A percentile compares a stretch with the other conserved stretches of the same genome.
Conservation (phyloP, 2,888 invertebrate genomes). For the Orthosia gracilis region DNA sequence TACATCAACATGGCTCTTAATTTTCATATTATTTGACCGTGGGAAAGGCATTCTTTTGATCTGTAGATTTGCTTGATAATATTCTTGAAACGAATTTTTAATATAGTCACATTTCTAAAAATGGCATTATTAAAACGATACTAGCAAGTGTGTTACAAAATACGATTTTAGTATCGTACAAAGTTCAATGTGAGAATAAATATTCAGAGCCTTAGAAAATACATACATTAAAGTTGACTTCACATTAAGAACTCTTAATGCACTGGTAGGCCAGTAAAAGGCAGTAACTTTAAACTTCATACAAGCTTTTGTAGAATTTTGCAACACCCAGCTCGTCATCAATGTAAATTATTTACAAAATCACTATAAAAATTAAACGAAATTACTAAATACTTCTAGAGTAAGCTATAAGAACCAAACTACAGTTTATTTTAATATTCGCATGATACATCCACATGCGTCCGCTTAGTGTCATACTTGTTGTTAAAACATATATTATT, state of each 20-base stretch:
- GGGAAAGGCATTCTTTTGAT: conserved; percentile 56
- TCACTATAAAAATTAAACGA: background rate
- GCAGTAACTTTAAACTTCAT: background rate
- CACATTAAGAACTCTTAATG: background rate
- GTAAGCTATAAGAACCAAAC: background rate
- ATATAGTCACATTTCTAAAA: conserved; percentile 21
- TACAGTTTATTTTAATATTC: conserved; percentile 31
- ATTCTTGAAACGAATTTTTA: conserved; percentile 28
- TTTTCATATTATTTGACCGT: conserved; percentile 49
- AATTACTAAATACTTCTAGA: background rate
- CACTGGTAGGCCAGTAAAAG: background rate
- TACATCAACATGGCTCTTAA: conserved; percentile 44
- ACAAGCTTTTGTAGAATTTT: background rate
- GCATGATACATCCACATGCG: background rate
- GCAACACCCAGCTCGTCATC: background rate
- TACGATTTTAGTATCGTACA: too few species aligned
- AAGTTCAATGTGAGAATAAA: too few species aligned
- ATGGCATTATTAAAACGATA: conserved; percentile 13
- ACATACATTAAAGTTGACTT: too few species aligned
- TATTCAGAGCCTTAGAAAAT: too few species aligned
- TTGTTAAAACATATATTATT: conserved; percentile 26
- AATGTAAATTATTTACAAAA: conserved; percentile 3
- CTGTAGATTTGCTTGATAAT: conserved; percentile 40
- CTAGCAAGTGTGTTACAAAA: too few species aligned
- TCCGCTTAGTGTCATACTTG: background rate